Evolutionary conservation across 2,888 invertebrate species (phyloP).

Genomic region (Oscheius onirici): DNA sequence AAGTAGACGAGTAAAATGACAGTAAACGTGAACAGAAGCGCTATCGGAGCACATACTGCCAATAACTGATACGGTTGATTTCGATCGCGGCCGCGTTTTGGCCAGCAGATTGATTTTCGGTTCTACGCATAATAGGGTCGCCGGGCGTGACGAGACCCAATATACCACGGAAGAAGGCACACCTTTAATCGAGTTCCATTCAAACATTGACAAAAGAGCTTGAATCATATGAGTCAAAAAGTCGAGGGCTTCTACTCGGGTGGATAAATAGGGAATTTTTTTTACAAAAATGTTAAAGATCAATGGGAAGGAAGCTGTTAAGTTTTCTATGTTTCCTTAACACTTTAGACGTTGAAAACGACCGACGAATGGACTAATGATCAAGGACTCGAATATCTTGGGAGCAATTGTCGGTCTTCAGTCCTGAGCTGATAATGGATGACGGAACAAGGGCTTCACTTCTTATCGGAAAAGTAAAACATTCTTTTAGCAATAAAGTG

Average conservation of each 20-base stretch:
- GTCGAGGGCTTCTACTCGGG: no score
- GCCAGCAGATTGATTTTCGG: conserved; percentile 36
- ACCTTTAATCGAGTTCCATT: conserved; percentile 1
- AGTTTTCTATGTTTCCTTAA: no score
- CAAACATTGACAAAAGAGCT: no score
- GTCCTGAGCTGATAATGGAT: not conserved
- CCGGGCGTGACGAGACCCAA: conserved; percentile 24
- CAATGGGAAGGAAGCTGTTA: no score
- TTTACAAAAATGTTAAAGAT: no score
- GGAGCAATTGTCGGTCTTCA: conserved; percentile 4
- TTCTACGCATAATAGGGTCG: conserved; percentile 30
- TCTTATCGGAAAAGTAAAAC: not conserved
- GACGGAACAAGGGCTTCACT: not conserved
- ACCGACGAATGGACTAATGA: no score
- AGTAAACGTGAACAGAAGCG: not conserved
- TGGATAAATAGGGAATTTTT: no score
- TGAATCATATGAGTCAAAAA: no score
- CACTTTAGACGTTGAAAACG: no score
- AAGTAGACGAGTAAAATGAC: not conserved
- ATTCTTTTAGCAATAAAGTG: not conserved
- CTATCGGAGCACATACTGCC: not conserved
- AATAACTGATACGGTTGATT: conserved; percentile 28
- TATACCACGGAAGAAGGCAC: not conserved
- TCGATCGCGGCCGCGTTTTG: conserved; percentile 25
- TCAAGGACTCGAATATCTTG: not conserved